Conservation (phyloP, 2,797 vertebrate genomes). For the Cuculus canorus region DNA sequence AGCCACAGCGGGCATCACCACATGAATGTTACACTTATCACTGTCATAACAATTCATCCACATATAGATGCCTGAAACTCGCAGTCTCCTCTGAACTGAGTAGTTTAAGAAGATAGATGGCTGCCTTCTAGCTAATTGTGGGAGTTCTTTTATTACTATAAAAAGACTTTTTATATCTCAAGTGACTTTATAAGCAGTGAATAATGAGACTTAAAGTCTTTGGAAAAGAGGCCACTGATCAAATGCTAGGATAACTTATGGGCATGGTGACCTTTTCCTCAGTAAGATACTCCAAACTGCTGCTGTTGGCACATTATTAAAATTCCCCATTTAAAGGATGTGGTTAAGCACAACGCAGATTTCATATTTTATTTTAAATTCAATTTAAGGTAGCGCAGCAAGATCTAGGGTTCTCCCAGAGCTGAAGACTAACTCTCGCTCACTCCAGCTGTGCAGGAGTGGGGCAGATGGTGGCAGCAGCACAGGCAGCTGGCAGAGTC, state of each 20-base stretch:
- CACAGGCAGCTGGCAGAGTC: background rate
- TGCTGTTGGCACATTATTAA: slow-evolving; percentile 74
- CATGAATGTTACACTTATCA: slow-evolving; percentile 64
- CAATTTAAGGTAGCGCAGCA: slow-evolving; percentile 47
- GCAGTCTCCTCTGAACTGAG: slow-evolving; percentile 61
- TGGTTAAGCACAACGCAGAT: background rate
- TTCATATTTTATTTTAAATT: slow-evolving; percentile 13
- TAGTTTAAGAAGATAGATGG: slow-evolving; percentile 79
- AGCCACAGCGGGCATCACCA: background rate
- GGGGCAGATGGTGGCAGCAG: background rate
- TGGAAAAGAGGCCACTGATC: slow-evolving; percentile 67
- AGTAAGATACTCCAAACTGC: slow-evolving; percentile 66
- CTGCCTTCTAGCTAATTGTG: slow-evolving; percentile 81
- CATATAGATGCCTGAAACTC: slow-evolving; percentile 33
- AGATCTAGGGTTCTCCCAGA: background rate
- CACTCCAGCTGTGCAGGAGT: background rate
- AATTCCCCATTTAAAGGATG: slow-evolving; percentile 35
- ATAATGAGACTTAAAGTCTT: slow-evolving; percentile 76
- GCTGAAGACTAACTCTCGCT: background rate
- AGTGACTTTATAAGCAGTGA: slow-evolving; percentile 78
- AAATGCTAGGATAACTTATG: slow-evolving; percentile 76
- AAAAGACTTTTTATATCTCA: slow-evolving; percentile 77
- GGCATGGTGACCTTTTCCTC: slow-evolving; percentile 74
- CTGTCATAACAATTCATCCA: slow-evolving; percentile 76
- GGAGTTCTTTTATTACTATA: slow-evolving; percentile 76